Evolutionary conservation across 2,888 invertebrate genomes (phyloP), one percentile per base, ranked within the genome.

Genomic region (Tribolium freemani): DNA sequence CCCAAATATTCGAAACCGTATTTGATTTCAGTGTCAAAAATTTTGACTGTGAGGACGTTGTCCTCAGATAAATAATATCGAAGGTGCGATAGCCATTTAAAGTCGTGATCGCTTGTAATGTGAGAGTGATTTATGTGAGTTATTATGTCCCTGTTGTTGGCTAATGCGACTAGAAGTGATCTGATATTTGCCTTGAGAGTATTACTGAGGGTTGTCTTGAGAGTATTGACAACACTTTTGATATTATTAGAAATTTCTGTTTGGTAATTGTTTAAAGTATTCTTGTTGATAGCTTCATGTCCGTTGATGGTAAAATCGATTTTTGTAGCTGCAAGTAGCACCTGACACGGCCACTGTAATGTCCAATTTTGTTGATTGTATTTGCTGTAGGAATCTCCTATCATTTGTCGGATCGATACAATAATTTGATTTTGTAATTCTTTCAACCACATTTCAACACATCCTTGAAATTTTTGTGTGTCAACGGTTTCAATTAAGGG

Each of bases 1-100:
- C 94, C 95, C 73, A 94, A 87, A 86, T 95, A 95, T 87, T 96
- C 95, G 83, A 94, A 94, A n/a, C 92, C 93, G 83, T 92, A 96
- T 57, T 89, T 86, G 2, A 95, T 91, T 6, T 90, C 89, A 0
- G 93, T 92, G 83, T 94, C 93, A 72, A 93, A 93, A 77, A 94
- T 92, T 83, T 91, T 89, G 0, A 94, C 91, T 71, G 86, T 83
- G 11, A 90, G 90, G 77, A 88, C 87, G 77, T 92, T 90, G 75
- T 91, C 88, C 80, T 92, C 90, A 76, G 13, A 13, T 16, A 89
- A 87, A 83, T 94, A 94, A 84, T 95, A 95, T 72, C 79, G 80
- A 93, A 95, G 86, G 83, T 94, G 94, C 1, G 94, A 90, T 77
- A 94, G 84, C 95, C 95, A 96, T 81, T 93, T 90, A 83, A 95